Evolutionary conservation across 2,113 vertebrate genomes (phyloP).

Genomic region (Eulemur rufifrons): DNA sequence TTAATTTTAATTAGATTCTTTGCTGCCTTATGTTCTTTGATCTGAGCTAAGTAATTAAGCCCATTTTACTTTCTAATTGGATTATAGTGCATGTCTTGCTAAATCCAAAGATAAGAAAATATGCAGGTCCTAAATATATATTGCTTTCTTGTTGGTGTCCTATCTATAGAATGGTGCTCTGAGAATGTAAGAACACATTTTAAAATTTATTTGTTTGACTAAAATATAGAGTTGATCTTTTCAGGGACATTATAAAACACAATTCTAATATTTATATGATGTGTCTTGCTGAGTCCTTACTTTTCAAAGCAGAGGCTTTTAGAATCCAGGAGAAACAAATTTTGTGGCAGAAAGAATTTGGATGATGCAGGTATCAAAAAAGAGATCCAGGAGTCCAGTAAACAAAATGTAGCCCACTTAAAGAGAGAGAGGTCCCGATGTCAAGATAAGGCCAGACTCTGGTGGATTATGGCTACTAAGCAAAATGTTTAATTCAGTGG

Average conservation of each 20-base stretch:
- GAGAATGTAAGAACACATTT: neutral
- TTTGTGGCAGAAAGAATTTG: neutral
- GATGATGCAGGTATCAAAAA: neutral
- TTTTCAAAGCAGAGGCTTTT: neutral
- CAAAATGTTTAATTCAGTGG: neutral
- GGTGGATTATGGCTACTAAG: neutral
- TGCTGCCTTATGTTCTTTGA: slow-evolving; percentile 74
- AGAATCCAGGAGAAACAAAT: neutral
- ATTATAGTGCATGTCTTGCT: slow-evolving; percentile 65
- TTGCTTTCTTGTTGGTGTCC: slow-evolving; percentile 22
- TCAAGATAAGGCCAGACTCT: neutral
- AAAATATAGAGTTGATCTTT: neutral
- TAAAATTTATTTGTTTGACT: slow-evolving; percentile 21
- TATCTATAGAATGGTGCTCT: neutral
- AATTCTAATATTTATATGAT: slow-evolving; percentile 11
- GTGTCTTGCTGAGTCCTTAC: neutral
- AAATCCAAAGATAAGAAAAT: slow-evolving; percentile 50
- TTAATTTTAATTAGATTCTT: slow-evolving; percentile 80
- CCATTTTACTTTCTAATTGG: slow-evolving; percentile 79
- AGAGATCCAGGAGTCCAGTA: neutral
- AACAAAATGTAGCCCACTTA: neutral
- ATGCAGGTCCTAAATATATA: neutral
- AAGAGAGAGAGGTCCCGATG: neutral
- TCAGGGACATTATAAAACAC: neutral
- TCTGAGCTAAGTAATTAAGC: slow-evolving; percentile 75